Base-by-base conservation (phyloP, 2,888 invertebrate species). In the Papilio gigon region DNA sequence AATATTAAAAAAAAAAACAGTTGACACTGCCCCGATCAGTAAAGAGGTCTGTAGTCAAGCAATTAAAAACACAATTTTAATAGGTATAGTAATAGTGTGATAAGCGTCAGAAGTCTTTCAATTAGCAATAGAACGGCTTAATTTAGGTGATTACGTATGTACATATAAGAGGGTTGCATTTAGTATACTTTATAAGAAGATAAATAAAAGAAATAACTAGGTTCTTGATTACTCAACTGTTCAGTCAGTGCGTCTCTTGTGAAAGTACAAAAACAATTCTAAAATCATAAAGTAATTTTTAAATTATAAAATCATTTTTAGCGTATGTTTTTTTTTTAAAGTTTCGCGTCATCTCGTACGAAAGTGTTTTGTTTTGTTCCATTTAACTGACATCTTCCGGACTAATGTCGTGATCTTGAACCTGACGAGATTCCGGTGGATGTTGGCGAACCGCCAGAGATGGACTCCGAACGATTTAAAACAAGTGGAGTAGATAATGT, bases 381-480 rank as follows among this genome's bases (percentile, higher is more conserved):
- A 63, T 63, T 33, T 62, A 20, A 58, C n/a, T 20, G 27, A 63
- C 47, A 35, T 35, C 33, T 63, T 44, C 30, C 35, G 35, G 37
- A 37, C 37, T 37, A 35, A 63, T 20, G 14, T 35, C n/a, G 35
- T 64, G 64, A 50, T 64, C 64, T 64, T 64, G 64, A 63, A 64
- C 64, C 53, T 53, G 37, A 56, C 40, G 17, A 27, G 35, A 40
- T 56, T 65, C 40, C 40, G 56, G 53, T 17, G 59, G 44, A 66
- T 20, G 42, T 35, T 58, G 66, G 58, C 58, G 14, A 12, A 2
- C 4, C 11, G 47, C 59, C 59, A 66, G n/a, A 30, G 14, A 95
- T 42, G 94, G 94, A 79, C 85, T 27, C 0, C 27, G 53, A 56
- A 56, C 53, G 53, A 56, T 56, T 50, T 50, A 20, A 86, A 65